Percentiles rank a stretch among this genome's conserved stretches.
Conservation (phyloP, 1,140 invertebrate species). For the Pollicipes pollicipes region DNA sequence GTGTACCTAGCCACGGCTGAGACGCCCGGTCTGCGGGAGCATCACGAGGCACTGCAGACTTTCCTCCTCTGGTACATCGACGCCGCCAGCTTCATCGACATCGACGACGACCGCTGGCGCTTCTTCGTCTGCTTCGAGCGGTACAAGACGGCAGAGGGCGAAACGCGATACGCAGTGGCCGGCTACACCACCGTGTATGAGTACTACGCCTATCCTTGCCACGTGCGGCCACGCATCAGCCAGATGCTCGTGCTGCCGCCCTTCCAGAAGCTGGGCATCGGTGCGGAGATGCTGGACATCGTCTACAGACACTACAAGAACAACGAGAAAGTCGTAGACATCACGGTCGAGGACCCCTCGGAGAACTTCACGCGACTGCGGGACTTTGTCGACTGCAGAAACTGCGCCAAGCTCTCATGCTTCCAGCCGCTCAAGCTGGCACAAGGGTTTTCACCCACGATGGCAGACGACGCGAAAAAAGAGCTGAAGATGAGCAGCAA, state of each 20-base stretch:
- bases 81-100: slow-evolving; percentile 77
- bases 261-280: slow-evolving; percentile 67
- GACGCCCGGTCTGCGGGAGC: slow-evolving; percentile 51
- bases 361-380: slow-evolving; percentile 67
- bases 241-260: slow-evolving; percentile 80
- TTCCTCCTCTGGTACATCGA: slow-evolving; percentile 92
- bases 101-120: slow-evolving; percentile 78
- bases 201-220: slow-evolving; percentile 81
- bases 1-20: slow-evolving; percentile 54
- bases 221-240: slow-evolving; percentile 69
- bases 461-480: slow-evolving; percentile 52
- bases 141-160: slow-evolving; percentile 33
- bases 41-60: slow-evolving; percentile 68
- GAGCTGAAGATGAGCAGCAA: slow-evolving; percentile 44
- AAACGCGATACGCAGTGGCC: slow-evolving; percentile 48
- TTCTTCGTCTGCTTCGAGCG: slow-evolving; percentile 73
- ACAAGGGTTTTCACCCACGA: slow-evolving; percentile 53
- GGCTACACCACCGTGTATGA: slow-evolving; percentile 84
- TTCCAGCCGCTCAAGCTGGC: slow-evolving; percentile 45
- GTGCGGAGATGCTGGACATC: slow-evolving; percentile 52
- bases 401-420: slow-evolving; percentile 46
- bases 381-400: slow-evolving; percentile 68
- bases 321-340: slow-evolving; percentile 55
- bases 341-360: slow-evolving; percentile 86
- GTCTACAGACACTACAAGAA: slow-evolving; percentile 58